Conservation (phyloP, 2,888 invertebrate species). For the Hydrotaea diabolus region DNA sequence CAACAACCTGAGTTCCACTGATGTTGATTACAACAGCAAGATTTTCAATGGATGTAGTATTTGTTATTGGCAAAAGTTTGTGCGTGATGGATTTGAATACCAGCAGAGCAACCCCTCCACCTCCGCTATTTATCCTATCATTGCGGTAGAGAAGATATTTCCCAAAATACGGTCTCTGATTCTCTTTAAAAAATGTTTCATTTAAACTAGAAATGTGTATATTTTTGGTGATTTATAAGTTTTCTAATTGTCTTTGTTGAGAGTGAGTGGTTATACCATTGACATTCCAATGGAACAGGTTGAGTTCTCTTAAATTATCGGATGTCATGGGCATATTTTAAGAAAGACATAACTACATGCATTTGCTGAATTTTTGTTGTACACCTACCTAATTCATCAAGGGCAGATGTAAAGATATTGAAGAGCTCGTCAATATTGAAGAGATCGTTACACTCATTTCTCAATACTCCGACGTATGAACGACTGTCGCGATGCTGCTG, state of each 20-base stretch:
- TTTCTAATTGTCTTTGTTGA: too few species aligned
- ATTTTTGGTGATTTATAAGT: too few species aligned
- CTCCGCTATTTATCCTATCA: not conserved
- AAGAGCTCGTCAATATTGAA: not conserved
- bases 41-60: conserved; percentile 21
- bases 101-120: not conserved
- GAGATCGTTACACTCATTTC: not conserved
- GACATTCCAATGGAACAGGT: not conserved
- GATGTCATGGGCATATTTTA: not conserved
- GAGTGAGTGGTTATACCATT: too few species aligned
- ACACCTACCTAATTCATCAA: not conserved
- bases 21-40: not conserved
- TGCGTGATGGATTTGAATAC: not conserved
- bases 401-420: not conserved
- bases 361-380: not conserved
- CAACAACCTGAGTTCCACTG: too few species aligned
- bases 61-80: not conserved
- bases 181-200: not conserved
- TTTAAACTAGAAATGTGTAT: not conserved
- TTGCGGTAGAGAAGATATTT: not conserved
- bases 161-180: not conserved
- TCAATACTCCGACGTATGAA: not conserved
- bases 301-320: not conserved
- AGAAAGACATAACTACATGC: not conserved
- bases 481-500: not conserved